Percentiles rank a stretch among this genome's conserved stretches.
These are phyloP conservation scores for Margarornis squamiger DNA, from an alignment of 2,797 vertebrate species.

Conservation along the genomic window DNA sequence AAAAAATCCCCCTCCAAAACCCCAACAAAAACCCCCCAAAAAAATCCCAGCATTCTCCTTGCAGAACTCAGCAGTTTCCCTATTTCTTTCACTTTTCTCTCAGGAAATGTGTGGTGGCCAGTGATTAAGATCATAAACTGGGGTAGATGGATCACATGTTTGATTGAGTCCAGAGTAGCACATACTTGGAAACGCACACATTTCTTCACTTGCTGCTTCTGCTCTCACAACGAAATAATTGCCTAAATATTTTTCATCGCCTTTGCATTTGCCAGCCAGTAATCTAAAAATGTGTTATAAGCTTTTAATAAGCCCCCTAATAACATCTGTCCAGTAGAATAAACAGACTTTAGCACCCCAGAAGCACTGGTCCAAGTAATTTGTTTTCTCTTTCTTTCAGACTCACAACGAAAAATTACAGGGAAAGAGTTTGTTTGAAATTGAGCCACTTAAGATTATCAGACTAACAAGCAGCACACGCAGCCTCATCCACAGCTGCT, in stretches of 20 bases:
- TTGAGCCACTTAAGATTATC: background rate
- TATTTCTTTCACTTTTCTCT: background rate
- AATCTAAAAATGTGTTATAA: background rate
- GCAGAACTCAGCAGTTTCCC: background rate
- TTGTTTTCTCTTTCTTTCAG: background rate
- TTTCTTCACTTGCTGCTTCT: background rate
- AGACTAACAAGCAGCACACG: background rate
- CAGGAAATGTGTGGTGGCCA: background rate
- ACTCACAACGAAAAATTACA: background rate
- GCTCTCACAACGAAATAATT: background rate
- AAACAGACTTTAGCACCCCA: background rate
- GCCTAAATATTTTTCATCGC: background rate
- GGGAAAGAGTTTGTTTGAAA: background rate
- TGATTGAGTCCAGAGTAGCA: background rate
- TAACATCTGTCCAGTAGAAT: background rate
- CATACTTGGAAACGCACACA: background rate
- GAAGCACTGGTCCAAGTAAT: background rate
- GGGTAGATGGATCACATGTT: rapidly evolving
- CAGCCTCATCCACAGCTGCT: background rate
- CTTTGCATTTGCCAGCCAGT: background rate
- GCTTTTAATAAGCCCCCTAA: background rate
- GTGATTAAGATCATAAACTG: background rate
- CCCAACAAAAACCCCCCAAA: too few species aligned
- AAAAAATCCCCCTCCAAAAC: too few species aligned
- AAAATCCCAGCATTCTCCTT: background rate